A percentile compares a stretch with the other conserved stretches of the same genome.
Conservation (phyloP, 2,888 invertebrate species). For the Junonia oenone region DNA sequence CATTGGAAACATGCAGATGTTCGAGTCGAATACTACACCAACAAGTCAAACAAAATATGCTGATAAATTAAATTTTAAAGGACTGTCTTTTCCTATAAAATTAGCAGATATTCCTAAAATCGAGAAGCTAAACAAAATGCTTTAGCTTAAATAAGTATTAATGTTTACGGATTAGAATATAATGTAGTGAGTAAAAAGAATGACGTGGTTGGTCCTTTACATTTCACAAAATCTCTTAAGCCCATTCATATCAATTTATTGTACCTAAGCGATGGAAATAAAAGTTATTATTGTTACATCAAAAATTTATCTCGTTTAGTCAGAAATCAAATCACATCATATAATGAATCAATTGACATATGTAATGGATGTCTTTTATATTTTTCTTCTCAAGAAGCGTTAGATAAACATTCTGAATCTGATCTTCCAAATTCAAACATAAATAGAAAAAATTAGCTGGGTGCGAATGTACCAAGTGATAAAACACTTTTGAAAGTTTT, state of each 20-base stretch:
- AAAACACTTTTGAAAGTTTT: constrained; percentile 24
- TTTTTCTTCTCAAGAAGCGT: constrained; percentile 19
- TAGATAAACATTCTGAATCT: constrained; percentile 19
- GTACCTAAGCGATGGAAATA: not conserved
- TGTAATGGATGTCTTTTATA: constrained; percentile 25
- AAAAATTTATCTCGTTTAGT: constrained; percentile 19
- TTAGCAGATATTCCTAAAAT: no score
- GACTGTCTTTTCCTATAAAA: no score
- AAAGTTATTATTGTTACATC: constrained; percentile 8
- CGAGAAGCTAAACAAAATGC: no score
- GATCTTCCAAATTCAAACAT: constrained; percentile 16
- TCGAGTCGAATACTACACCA: no score
- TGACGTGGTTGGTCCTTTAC: not conserved
- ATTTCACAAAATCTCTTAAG: not conserved
- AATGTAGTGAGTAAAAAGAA: no score
- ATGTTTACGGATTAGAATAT: no score
- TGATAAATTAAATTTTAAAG: no score
- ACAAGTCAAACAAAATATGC: no score
- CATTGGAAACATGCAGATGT: no score
- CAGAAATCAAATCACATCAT: no score
- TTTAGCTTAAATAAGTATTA: no score
- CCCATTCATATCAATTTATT: constrained; percentile 2
- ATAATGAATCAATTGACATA: constrained; percentile 11
- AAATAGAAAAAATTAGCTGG: constrained; percentile 26
- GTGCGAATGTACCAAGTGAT: constrained; percentile 14